phyloP scores from a whole-genome alignment of 1,140 invertebrate genomes.

The Dendroctonus valens region DNA sequence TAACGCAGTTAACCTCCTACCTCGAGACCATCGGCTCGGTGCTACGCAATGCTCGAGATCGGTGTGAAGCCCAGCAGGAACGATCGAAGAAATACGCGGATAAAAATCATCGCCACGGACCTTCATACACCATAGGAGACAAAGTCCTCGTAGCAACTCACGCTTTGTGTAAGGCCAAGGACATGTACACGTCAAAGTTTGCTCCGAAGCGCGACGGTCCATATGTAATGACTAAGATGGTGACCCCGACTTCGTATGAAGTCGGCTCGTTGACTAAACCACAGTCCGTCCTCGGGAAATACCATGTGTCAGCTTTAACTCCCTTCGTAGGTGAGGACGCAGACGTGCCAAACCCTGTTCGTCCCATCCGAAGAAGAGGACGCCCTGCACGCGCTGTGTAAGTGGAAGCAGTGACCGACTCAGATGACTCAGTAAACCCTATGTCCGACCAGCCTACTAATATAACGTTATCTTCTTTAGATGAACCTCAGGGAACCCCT shows the following conservation, averaged over 20 bases:
- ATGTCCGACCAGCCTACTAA: too few relatives aligned
- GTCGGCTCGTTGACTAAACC: neutral
- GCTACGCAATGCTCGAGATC: slow-evolving; percentile 34
- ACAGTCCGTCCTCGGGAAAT: neutral
- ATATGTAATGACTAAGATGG: slow-evolving; percentile 36
- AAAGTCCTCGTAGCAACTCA: slow-evolving; percentile 43
- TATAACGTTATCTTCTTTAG: too few relatives aligned
- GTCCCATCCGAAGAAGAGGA: neutral
- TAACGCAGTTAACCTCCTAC: slow-evolving; percentile 38
- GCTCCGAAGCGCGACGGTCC: slow-evolving; percentile 47
- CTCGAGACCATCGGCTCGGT: slow-evolving; percentile 27
- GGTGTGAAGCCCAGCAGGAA: slow-evolving; percentile 36
- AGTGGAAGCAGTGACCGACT: too few relatives aligned
- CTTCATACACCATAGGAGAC: slow-evolving; percentile 39
- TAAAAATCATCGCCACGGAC: slow-evolving; percentile 18
- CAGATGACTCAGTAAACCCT: too few relatives aligned
- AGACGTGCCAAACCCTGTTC: neutral
- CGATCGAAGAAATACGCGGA: slow-evolving; percentile 35
- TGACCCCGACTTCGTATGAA: slow-evolving; percentile 9
- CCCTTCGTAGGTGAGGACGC: neutral
- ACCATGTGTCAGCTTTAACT: slow-evolving; percentile 7
- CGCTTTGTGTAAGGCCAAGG: slow-evolving; percentile 37
- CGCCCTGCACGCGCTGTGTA: too few relatives aligned
- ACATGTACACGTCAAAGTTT: slow-evolving; percentile 44
- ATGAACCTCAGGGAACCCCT: too few relatives aligned